Percentiles rank a stretch among this genome's conserved stretches.
Evolutionary conservation across 2,113 vertebrate species (phyloP).

Genomic region (Dryoscopus gambensis): DNA sequence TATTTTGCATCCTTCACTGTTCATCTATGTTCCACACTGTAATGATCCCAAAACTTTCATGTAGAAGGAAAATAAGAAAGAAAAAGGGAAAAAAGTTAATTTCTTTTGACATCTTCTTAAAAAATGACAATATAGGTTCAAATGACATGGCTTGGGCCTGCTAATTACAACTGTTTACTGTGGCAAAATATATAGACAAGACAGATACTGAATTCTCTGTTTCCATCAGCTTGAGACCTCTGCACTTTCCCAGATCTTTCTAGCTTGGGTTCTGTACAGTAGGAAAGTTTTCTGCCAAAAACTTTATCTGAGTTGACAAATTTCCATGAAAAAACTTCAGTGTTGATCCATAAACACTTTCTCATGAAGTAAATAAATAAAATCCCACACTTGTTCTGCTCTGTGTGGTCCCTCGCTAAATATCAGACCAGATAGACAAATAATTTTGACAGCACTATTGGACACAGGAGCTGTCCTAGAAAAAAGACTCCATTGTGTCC

Average conservation of each 20-base stretch:
- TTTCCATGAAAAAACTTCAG: neutral
- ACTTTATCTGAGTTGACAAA: neutral
- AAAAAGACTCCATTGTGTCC: neutral
- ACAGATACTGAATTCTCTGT: neutral
- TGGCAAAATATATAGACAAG: neutral
- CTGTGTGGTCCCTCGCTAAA: neutral
- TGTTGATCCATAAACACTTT: neutral
- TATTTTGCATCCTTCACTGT: neutral
- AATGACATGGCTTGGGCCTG: neutral
- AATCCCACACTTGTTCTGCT: neutral
- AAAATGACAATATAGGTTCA: neutral
- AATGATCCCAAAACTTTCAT: neutral
- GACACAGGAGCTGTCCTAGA: neutral
- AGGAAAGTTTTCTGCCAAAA: neutral
- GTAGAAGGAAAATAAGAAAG: neutral
- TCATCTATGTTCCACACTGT: neutral
- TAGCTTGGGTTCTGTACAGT: neutral
- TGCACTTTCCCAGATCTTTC: neutral
- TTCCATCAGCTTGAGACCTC: neutral
- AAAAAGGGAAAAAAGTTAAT: neutral
- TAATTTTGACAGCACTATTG: neutral
- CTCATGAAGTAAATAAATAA: neutral
- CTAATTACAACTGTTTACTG: neutral
- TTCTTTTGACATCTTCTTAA: neutral
- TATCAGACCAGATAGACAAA: neutral